A percentile compares a stretch with the other conserved stretches of the same genome.
phyloP scores from a whole-genome alignment of 2,888 invertebrate genomes.

The Caradrina kadenii region DNA sequence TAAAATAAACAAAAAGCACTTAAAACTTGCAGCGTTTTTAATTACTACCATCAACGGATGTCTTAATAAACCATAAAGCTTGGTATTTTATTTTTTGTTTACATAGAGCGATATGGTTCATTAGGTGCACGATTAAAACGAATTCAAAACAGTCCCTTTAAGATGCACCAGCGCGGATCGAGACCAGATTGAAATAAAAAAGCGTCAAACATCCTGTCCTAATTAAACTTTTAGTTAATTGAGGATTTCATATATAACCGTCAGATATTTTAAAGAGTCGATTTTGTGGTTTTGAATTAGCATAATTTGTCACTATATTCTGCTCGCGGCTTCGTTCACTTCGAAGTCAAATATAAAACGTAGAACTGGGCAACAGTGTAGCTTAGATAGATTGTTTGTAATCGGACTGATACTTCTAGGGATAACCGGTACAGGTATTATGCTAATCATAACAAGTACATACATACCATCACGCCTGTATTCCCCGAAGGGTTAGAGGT shows the following conservation, averaged over 20 bases:
- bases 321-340: too few relatives aligned
- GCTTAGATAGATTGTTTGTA: too few relatives aligned
- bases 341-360: too few relatives aligned
- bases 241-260: constrained; percentile 41
- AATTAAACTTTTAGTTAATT: constrained; percentile 63
- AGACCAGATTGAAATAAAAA: constrained; percentile 63
- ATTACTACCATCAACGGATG: constrained; percentile 66
- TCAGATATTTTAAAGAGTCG: not conserved
- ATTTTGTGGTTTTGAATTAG: not conserved
- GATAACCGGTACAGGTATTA: too few relatives aligned
- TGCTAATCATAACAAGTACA: too few relatives aligned
- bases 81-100: constrained; percentile 67
- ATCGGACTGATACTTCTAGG: too few relatives aligned
- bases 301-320: too few relatives aligned
- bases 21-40: constrained; percentile 54
- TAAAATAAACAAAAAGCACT: constrained; percentile 44
- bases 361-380: too few relatives aligned
- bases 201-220: constrained; percentile 68
- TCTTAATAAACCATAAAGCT: constrained; percentile 64
- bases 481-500: too few relatives aligned
- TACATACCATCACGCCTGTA: too few relatives aligned
- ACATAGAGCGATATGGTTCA: constrained; percentile 80
- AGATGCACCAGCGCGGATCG: constrained; percentile 73
- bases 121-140: constrained; percentile 75
- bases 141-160: constrained; percentile 68